phyloP scores from a whole-genome alignment of 2,888 invertebrate genomes.

The Ceraclea dissimilis region DNA sequence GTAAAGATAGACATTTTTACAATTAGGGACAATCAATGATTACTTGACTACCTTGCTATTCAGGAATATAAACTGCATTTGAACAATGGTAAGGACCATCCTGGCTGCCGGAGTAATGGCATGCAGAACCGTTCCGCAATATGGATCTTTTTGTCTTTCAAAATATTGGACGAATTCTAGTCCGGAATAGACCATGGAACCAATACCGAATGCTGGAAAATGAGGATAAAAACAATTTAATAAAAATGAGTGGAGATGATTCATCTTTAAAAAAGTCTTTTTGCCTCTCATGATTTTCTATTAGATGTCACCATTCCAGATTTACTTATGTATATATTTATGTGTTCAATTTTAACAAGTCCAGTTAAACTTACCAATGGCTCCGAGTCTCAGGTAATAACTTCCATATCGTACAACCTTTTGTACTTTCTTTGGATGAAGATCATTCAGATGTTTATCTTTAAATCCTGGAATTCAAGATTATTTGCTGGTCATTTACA shows the following conservation, averaged over 20 bases:
- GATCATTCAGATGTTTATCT: constrained; percentile 3
- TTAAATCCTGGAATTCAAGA: neutral
- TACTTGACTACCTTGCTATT: constrained; percentile 60
- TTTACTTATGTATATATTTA: too few species aligned
- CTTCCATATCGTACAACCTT: constrained; percentile 62
- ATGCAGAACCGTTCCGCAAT: constrained; percentile 55
- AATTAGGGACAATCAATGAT: too few species aligned
- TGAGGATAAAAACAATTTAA: constrained; percentile 2
- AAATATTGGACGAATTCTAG: constrained; percentile 69
- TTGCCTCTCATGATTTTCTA: too few species aligned
- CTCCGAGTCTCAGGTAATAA: constrained; percentile 79
- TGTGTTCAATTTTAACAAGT: too few species aligned
- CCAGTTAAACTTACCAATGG: constrained; percentile 53
- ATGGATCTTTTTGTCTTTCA: constrained; percentile 54
- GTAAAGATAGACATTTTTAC: neutral
- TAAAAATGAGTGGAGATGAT: constrained; percentile 6
- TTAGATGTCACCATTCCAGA: too few species aligned
- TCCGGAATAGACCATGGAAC: constrained; percentile 65
- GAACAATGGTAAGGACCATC: constrained; percentile 77
- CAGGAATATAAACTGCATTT: constrained; percentile 91
- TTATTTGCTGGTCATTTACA: too few species aligned
- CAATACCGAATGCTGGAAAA: constrained; percentile 47
- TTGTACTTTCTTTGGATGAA: constrained; percentile 8
- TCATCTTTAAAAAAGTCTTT: constrained; percentile 10
- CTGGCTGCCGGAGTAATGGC: constrained; percentile 78